These are phyloP conservation scores for Ginglymostoma cirratum DNA, from an alignment of 2,113 vertebrate genomes.

Conservation along the genomic window DNA sequence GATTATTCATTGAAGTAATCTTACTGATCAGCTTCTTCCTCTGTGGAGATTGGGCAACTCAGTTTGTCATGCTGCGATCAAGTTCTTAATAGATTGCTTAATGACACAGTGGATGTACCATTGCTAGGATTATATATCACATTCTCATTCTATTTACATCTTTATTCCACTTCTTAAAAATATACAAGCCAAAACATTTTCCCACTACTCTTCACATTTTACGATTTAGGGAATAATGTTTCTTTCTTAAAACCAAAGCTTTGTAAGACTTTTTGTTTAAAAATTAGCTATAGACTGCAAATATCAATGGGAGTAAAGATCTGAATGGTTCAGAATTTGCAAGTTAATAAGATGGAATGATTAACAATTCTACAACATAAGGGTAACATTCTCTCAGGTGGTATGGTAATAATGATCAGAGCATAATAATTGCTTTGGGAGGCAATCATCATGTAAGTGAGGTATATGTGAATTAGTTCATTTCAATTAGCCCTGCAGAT, in stretches of 20 bases:
- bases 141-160: not conserved
- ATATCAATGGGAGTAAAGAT: constrained; percentile 30
- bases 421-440: constrained; percentile 37
- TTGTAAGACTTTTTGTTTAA: not conserved
- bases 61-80: not conserved
- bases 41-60: not conserved
- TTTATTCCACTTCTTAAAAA: not conserved
- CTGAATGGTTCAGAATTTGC: constrained; percentile 35
- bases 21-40: not conserved
- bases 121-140: not conserved
- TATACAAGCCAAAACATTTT: not conserved
- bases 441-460: constrained; percentile 27
- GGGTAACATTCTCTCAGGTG: constrained; percentile 33
- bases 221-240: not conserved
- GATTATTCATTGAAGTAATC: not conserved
- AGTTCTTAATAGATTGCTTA: not conserved
- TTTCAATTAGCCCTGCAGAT: constrained; percentile 36
- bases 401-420: constrained; percentile 37
- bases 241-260: not conserved
- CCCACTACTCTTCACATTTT: not conserved
- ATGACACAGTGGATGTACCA: not conserved
- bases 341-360: constrained; percentile 38
- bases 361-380: constrained; percentile 20
- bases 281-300: not conserved
- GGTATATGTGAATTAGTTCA: constrained; percentile 35